Evolutionary conservation across 1,140 invertebrate species (phyloP), one percentile per base, ranked within the genome.

Genomic region (Pachypeltis micranthus): DNA sequence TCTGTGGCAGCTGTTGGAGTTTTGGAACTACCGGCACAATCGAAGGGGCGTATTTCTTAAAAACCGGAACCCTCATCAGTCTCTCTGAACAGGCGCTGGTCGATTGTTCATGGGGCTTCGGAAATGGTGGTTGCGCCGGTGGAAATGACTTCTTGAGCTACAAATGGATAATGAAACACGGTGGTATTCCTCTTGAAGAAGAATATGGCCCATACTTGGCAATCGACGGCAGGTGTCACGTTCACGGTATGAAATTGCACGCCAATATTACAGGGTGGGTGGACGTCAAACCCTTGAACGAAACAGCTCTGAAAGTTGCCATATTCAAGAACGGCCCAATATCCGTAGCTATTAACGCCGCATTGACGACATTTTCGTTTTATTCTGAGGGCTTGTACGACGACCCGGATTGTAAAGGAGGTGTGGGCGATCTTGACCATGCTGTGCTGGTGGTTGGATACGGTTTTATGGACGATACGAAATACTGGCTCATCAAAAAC

Each of bases 1-100:
- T 97, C 59, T 98, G 95, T 77, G 94, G 94, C 1, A 95, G 91
- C 10, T 98, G 94, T 72, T 97, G 93, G 93, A 91, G 88, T 71
- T 97, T 97, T 78, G 93, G 93, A 39, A 95, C 93, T 0, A 87
- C 90, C 63, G 94, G 94, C n/a, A 82, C 92, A 0, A 83, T 98
- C 59, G 95, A 98, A 78, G 93, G 94, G 7, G 90, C 91, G 0
- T 85, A 87, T 70, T 97, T 93, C 73, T 72, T 91, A 25, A 86
- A 91, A 56, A 65, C 67, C 29, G 83, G 85, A 1, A 82, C 89
- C 69, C 77, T 94, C 62, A 79, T 91, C 1, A 76, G 89, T 19
- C 80, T 97, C 14, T 94, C 91, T 3, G 89, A 94, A 72, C 90
- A 92, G 75, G 89, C 93, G 47, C 77, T 98, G 47, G 85, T 98